These are phyloP conservation scores for Cyrtorhinus lividipennis DNA, from an alignment of 1,140 invertebrate species.

Conservation along the genomic window DNA sequence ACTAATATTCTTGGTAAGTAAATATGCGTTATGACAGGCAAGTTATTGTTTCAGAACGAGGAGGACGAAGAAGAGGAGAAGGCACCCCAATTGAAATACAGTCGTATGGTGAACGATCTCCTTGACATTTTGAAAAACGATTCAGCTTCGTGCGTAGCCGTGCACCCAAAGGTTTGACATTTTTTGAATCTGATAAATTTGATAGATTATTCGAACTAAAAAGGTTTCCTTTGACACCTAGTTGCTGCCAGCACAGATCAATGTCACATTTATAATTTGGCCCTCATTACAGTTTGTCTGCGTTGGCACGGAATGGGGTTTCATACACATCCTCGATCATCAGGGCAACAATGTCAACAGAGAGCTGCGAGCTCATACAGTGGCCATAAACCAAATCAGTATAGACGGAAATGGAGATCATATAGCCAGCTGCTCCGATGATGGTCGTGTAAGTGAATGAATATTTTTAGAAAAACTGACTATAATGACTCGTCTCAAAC, in stretches of 20 bases:
- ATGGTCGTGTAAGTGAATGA: conserved; percentile 55
- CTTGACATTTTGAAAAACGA: conserved; percentile 72
- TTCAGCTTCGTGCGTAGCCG: conserved; percentile 77
- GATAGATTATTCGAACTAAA: no score
- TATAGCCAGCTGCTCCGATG: conserved; percentile 88
- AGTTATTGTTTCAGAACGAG: no score
- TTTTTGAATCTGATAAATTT: no score
- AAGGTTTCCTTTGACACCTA: no score
- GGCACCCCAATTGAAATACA: conserved; percentile 87
- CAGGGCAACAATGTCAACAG: conserved; percentile 62
- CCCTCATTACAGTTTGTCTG: conserved; percentile 78
- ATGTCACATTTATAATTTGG: no score
- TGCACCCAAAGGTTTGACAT: conserved; percentile 89
- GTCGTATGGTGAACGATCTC: conserved; percentile 74
- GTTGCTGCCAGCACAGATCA: no score
- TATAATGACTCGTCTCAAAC: no score
- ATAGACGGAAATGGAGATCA: conserved; percentile 84
- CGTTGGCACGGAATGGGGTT: conserved; percentile 79
- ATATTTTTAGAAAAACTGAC: no score
- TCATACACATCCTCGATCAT: conserved; percentile 80
- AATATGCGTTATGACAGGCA: no score
- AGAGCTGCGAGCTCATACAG: conserved; percentile 61
- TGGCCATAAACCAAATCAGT: conserved; percentile 85
- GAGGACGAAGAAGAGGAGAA: conserved; percentile 44
- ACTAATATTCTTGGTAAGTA: no score